These are phyloP conservation scores for Diarsia mendica DNA, from an alignment of 2,888 invertebrate species.

Conservation along the genomic window DNA sequence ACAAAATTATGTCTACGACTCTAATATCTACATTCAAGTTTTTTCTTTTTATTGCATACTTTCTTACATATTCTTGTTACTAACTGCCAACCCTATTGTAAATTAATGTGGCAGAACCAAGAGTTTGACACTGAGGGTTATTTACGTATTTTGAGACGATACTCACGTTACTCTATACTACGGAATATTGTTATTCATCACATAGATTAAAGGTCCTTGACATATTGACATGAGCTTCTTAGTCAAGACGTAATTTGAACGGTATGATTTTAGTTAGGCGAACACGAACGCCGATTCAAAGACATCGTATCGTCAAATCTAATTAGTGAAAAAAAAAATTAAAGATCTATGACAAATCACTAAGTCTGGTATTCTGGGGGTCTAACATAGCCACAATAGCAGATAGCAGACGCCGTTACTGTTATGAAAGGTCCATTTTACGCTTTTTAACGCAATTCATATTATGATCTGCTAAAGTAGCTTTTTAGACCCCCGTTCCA, in stretches of 20 bases:
- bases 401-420: too few species aligned
- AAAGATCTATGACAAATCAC: not conserved
- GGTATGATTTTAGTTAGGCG: not conserved
- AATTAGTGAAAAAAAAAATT: not conserved
- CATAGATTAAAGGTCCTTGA: not conserved
- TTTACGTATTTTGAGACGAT: slow-evolving; percentile 31
- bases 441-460: too few species aligned
- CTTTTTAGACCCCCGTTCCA: too few species aligned
- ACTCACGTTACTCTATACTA: not conserved
- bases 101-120: not conserved
- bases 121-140: slow-evolving; percentile 29
- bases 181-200: slow-evolving; percentile 5
- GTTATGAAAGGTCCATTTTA: too few species aligned
- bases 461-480: too few species aligned
- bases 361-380: not conserved
- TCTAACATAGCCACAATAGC: too few species aligned
- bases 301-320: too few species aligned
- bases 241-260: not conserved
- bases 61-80: too few species aligned
- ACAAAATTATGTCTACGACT: too few species aligned
- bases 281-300: too few species aligned
- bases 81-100: slow-evolving; percentile 30
- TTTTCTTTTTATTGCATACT: not conserved
- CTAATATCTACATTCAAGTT: not conserved
- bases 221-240: not conserved